These are phyloP conservation scores for Tichodroma muraria DNA, from an alignment of 2,113 vertebrate species.

Conservation along the genomic window DNA sequence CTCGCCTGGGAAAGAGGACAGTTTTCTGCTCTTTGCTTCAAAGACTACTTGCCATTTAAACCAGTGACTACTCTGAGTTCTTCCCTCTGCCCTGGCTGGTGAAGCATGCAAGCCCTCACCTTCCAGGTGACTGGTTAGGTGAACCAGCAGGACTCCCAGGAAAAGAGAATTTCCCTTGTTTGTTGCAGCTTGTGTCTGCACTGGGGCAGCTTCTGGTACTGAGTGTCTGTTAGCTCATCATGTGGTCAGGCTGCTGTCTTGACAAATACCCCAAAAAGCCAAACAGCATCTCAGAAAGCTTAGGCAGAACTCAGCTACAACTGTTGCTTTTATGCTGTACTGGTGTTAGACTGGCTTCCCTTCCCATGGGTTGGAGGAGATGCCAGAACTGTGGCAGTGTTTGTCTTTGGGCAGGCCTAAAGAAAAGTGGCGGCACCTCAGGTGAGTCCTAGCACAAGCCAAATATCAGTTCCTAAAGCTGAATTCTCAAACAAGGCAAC, in stretches of 20 bases:
- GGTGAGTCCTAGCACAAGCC: neutral
- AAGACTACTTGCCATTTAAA: neutral
- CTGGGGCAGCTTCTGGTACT: neutral
- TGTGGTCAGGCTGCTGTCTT: neutral
- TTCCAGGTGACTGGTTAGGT: neutral
- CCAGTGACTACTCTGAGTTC: neutral
- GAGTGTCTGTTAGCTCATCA: neutral
- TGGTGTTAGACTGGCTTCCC: neutral
- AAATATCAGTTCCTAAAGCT: neutral
- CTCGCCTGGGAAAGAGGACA: neutral
- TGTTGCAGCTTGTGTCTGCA: neutral
- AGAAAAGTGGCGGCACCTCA: neutral
- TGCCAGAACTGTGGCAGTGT: neutral
- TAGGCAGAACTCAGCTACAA: neutral
- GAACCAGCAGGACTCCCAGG: neutral
- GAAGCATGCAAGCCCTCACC: neutral
- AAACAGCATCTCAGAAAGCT: neutral
- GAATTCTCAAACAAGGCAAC: neutral
- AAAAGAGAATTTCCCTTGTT: neutral
- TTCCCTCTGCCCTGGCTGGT: neutral
- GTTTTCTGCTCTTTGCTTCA: neutral
- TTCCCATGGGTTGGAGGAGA: neutral
- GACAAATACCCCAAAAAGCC: neutral
- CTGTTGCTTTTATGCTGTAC: neutral
- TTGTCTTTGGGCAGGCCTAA: neutral